phyloP scores from a whole-genome alignment of 2,888 invertebrate species.

The Cylloceria caligata region DNA sequence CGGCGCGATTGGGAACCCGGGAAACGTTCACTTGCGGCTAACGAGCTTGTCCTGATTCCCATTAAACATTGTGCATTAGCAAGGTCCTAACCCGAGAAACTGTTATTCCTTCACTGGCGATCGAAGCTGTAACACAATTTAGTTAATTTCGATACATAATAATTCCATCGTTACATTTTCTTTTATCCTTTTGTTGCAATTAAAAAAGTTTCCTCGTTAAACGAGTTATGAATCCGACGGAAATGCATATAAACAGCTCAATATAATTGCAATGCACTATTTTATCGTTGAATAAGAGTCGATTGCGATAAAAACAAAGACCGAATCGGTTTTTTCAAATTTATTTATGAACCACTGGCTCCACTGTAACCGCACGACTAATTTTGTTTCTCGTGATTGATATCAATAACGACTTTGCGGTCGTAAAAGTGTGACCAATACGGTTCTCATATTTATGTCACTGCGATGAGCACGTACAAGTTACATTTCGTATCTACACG shows the following conservation, averaged over 20 bases:
- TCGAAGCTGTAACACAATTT: neutral
- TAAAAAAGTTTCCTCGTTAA: too few species aligned
- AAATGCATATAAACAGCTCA: too few species aligned
- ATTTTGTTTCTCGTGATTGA: neutral
- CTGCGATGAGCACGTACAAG: slow-evolving; percentile 8
- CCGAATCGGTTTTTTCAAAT: neutral
- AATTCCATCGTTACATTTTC: too few species aligned
- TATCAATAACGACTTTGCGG: neutral
- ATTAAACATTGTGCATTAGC: slow-evolving; percentile 5
- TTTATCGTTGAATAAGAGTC: too few species aligned
- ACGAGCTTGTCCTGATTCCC: slow-evolving; percentile 25
- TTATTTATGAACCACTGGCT: neutral
- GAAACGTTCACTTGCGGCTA: slow-evolving; percentile 39
- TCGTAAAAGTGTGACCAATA: slow-evolving; percentile 9
- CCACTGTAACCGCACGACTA: neutral
- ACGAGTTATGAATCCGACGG: too few species aligned
- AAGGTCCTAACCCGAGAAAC: neutral
- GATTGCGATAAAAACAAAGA: too few species aligned
- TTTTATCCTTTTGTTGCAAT: too few species aligned
- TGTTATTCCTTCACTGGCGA: neutral
- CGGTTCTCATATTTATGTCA: slow-evolving; percentile 10
- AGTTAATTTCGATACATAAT: neutral
- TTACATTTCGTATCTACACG: slow-evolving; percentile 9
- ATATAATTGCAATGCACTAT: too few species aligned
- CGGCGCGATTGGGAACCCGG: slow-evolving; percentile 29